Percentiles rank a stretch among this genome's conserved stretches.
phyloP scores from a whole-genome alignment of 2,113 vertebrate genomes.

The Odontophorus gujanensis region DNA sequence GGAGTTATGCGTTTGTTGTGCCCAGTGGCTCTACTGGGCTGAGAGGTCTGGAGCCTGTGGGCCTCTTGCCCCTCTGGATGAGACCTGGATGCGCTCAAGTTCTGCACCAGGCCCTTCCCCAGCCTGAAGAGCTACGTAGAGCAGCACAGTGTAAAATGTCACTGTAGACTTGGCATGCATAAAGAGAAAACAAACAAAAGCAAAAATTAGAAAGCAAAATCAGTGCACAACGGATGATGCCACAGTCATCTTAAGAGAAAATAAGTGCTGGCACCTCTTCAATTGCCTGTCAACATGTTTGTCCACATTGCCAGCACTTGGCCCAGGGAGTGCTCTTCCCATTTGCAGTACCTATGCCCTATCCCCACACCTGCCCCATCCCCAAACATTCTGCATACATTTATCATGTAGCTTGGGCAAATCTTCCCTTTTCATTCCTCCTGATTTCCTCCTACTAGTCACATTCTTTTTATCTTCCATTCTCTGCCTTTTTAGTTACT shows the following conservation, averaged over 20 bases:
- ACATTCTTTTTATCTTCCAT: background rate
- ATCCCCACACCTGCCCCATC: background rate
- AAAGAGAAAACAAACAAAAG: slow-evolving; percentile 29
- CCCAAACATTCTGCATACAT: background rate
- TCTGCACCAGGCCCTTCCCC: background rate
- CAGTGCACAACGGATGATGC: background rate
- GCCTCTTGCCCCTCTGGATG: background rate
- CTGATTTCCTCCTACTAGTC: background rate
- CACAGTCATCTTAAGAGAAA: background rate
- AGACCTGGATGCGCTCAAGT: background rate
- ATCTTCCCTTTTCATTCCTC: background rate
- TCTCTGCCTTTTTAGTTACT: background rate
- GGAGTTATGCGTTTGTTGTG: background rate
- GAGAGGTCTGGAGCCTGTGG: background rate
- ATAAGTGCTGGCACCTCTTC: slow-evolving; percentile 36
- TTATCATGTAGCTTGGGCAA: background rate
- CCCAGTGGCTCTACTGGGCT: background rate
- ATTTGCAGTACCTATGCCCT: background rate
- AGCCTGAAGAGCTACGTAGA: background rate
- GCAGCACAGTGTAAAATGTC: background rate
- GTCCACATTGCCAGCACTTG: background rate
- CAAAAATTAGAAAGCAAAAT: background rate
- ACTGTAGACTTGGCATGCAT: background rate
- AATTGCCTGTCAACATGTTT: background rate
- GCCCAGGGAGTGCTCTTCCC: fast-evolving